Percentiles rank a stretch among this genome's conserved stretches.
Evolutionary conservation across 2,113 vertebrate species (phyloP).

Genomic region (Neogale vison): DNA sequence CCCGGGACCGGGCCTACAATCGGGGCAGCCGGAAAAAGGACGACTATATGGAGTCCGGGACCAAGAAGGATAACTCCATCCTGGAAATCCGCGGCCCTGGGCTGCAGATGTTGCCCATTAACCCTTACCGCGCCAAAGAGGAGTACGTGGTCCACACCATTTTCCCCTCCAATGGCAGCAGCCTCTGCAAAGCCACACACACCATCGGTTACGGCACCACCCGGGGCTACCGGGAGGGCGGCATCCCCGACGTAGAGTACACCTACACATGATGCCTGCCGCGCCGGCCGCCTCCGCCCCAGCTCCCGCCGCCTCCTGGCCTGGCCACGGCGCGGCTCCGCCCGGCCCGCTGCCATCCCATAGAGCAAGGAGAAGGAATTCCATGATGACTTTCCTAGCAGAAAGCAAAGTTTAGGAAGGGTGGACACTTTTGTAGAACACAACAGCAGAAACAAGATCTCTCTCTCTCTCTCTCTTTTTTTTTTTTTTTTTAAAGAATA

Average conservation of each 20-base stretch:
- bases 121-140: conserved; percentile 89
- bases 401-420: conserved; percentile 58
- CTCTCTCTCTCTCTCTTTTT: not conserved
- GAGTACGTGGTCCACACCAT: conserved; percentile 96
- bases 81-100: conserved; percentile 92
- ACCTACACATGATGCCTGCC: conserved; percentile 91
- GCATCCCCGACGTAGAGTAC: conserved; percentile 94
- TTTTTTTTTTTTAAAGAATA: not conserved
- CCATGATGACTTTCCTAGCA: conserved; percentile 41
- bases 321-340: not conserved
- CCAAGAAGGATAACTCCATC: conserved; percentile 96
- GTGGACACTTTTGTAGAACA: conserved; percentile 50
- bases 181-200: conserved; percentile 90
- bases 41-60: conserved; percentile 94
- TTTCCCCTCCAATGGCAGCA: conserved; percentile 94
- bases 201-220: conserved; percentile 91
- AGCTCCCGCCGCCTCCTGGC: not conserved
- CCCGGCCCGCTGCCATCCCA: not conserved
- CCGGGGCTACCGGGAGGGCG: conserved; percentile 92
- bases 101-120: conserved; percentile 93
- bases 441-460: not conserved
- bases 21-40: conserved; percentile 89
- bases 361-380: not conserved
- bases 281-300: conserved; percentile 41
- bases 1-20: conserved; percentile 88